Conservation (phyloP, 2,797 vertebrate genomes). For the Craterocephalus amniculus region DNA sequence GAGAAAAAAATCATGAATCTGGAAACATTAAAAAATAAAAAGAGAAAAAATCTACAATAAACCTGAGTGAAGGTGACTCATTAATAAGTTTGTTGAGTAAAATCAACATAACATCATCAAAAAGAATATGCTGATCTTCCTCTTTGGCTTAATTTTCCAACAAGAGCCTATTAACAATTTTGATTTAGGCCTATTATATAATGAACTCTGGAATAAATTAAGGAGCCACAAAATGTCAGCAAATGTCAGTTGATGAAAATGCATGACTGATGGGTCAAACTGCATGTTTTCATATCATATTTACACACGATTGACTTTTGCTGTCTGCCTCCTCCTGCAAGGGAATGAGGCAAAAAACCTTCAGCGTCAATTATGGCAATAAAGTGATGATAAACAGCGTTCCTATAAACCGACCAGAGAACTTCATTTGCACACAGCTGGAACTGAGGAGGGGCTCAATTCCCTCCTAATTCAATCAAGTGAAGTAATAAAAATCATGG, state of each 20-base stretch:
- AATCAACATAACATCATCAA: not conserved
- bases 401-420: conserved; percentile 40
- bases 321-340: conserved; percentile 21
- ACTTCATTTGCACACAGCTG: conserved; percentile 43
- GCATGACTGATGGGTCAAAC: conserved; percentile 58
- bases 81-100: too few species aligned
- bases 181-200: conserved; percentile 47
- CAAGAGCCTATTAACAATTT: conserved; percentile 49
- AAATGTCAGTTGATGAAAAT: conserved; percentile 77
- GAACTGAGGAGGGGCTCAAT: conserved; percentile 40
- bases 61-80: too few species aligned
- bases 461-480: conserved; percentile 48
- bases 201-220: conserved; percentile 37
- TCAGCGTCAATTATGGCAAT: conserved; percentile 55
- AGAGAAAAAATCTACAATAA: too few species aligned
- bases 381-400: conserved; percentile 56
- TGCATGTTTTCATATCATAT: conserved; percentile 54
- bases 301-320: conserved; percentile 60
- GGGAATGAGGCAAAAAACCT: conserved; percentile 33
- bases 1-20: too few species aligned
- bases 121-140: conserved; percentile 10
- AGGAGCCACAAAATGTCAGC: conserved; percentile 65
- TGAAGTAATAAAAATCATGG: conserved; percentile 15
- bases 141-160: conserved; percentile 17
- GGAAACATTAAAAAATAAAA: too few species aligned